Percentiles rank a stretch among this genome's conserved stretches.
Conservation (phyloP, 2,888 invertebrate species). For the Falcaria lacertinaria region DNA sequence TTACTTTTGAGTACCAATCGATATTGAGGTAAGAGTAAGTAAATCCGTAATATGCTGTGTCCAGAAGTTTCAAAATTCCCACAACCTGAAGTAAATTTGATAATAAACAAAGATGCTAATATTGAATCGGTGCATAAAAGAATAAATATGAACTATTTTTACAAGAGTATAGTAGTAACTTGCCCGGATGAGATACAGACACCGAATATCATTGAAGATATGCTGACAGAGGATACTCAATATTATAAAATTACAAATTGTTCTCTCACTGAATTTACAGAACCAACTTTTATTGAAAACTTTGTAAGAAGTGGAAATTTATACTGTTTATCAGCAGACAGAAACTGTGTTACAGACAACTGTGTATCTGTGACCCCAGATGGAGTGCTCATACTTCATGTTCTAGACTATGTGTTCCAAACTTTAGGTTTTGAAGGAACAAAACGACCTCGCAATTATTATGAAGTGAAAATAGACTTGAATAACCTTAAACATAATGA, state of each 20-base stretch:
- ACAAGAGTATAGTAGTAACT: constrained; percentile 58
- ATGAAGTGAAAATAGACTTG: constrained; percentile 54
- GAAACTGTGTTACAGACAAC: constrained; percentile 57
- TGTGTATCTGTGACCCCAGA: constrained; percentile 60
- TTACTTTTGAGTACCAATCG: too few species aligned
- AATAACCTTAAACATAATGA: constrained; percentile 32
- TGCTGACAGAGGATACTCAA: constrained; percentile 51
- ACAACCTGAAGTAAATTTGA: constrained; percentile 50
- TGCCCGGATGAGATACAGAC: constrained; percentile 59
- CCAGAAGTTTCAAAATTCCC: constrained; percentile 64
- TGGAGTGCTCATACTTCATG: constrained; percentile 50
- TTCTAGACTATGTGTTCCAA: constrained; percentile 54
- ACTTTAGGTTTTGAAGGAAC: constrained; percentile 63
- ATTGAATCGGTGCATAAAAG: constrained; percentile 30
- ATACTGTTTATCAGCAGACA: constrained; percentile 46
- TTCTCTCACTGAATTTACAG: constrained; percentile 47
- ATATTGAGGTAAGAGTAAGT: not conserved
- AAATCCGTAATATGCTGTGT: constrained; percentile 40
- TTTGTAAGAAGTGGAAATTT: constrained; percentile 57
- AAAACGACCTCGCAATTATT: constrained; percentile 49
- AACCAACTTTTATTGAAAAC: constrained; percentile 52
- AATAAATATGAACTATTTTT: constrained; percentile 53
- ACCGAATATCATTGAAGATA: constrained; percentile 44
- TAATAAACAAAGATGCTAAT: constrained; percentile 31
- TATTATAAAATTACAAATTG: constrained; percentile 53